Evolutionary conservation across 2,797 vertebrate species (phyloP).

Genomic region (Meriones psammophilus): DNA sequence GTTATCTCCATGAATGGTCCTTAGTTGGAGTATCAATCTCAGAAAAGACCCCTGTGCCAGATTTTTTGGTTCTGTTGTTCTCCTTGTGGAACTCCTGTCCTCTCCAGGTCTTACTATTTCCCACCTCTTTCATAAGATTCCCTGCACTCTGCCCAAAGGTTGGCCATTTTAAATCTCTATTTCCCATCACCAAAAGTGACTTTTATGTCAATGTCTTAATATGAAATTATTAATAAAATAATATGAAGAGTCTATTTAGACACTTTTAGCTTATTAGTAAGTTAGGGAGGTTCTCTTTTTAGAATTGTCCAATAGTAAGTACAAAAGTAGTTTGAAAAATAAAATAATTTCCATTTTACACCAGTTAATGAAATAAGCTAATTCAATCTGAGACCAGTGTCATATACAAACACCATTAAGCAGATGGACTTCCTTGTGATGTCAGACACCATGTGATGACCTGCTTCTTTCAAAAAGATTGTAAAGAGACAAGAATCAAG

Average conservation of each 20-base stretch:
- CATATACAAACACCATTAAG: not conserved
- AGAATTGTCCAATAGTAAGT: constrained; percentile 46
- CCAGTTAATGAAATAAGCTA: constrained; percentile 12
- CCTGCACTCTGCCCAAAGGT: too few species aligned
- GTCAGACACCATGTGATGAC: not conserved
- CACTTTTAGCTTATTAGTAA: not conserved
- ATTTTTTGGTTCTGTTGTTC: too few species aligned
- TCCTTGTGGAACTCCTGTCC: too few species aligned
- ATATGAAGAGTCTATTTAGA: not conserved
- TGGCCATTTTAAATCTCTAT: not conserved
- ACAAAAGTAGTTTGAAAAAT: constrained; percentile 7
- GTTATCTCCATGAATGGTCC: too few species aligned
- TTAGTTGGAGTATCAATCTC: too few species aligned
- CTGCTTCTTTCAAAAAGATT: not conserved
- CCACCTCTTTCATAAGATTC: too few species aligned
- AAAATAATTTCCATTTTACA: not conserved
- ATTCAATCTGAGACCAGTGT: not conserved
- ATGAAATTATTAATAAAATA: constrained; percentile 16
- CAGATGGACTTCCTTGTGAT: not conserved
- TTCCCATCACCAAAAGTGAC: not conserved
- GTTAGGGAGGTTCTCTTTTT: not conserved
- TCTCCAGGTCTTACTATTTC: too few species aligned
- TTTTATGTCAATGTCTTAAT: not conserved
- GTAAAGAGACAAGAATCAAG: not conserved
- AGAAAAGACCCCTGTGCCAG: too few species aligned